Conservation (phyloP, 2,797 vertebrate genomes). For the Gadopsis bispinosus region DNA sequence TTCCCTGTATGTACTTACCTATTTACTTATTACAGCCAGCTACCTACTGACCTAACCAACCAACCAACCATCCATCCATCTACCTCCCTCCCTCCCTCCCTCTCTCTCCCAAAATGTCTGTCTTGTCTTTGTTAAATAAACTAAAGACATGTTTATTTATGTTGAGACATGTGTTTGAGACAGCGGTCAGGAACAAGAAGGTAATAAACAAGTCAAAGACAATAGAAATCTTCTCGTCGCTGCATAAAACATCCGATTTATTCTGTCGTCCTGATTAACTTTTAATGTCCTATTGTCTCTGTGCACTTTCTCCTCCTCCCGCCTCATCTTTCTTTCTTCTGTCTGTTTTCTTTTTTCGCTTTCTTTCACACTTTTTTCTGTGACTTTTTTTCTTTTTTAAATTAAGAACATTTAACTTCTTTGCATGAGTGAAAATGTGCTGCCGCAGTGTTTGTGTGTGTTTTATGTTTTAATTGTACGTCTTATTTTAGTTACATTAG, state of each 20-base stretch:
- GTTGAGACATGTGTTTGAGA: too few species aligned
- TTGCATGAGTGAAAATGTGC: too few species aligned
- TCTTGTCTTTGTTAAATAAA: neutral
- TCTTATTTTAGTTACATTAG: too few species aligned
- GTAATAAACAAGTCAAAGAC: constrained; percentile 33
- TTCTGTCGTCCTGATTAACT: constrained; percentile 34
- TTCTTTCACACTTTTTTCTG: neutral
- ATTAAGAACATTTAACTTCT: too few species aligned
- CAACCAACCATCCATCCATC: too few species aligned
- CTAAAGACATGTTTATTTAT: too few species aligned
- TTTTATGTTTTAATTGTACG: too few species aligned
- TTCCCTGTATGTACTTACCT: too few species aligned
- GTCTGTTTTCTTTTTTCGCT: neutral
- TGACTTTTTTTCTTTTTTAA: neutral
- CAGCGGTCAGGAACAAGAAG: neutral
- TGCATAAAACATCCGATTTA: constrained; percentile 46
- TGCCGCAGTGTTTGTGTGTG: too few species aligned
- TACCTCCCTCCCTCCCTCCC: neutral
- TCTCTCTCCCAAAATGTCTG: neutral
- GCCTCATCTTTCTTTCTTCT: neutral
- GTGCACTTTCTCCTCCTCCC: constrained; percentile 1
- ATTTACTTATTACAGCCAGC: too few species aligned
- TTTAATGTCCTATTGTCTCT: constrained; percentile 45
- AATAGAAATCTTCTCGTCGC: constrained; percentile 20
- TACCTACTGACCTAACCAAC: too few species aligned